Percentiles rank a stretch among this genome's conserved stretches.
Evolutionary conservation across 2,797 vertebrate species (phyloP).

Genomic region (Eulemur coronatus): DNA sequence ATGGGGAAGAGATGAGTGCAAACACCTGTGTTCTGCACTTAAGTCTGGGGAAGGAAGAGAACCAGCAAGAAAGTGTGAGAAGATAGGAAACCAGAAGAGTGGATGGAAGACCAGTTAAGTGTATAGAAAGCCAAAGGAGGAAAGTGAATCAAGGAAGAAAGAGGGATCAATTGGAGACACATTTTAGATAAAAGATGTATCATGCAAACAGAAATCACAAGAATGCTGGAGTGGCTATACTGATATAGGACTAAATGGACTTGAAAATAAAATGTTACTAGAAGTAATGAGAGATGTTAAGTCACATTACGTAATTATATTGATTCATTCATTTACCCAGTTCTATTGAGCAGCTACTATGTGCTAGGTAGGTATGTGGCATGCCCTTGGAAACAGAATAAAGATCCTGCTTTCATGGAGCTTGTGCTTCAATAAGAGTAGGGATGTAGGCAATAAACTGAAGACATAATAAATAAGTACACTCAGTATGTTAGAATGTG

Average conservation of each 20-base stretch:
- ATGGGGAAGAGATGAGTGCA: neutral
- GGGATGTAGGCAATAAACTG: neutral
- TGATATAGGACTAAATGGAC: neutral
- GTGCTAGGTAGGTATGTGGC: neutral
- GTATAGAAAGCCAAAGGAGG: neutral
- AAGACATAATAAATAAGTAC: neutral
- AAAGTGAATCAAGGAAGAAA: neutral
- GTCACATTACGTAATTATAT: neutral
- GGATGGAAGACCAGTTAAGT: neutral
- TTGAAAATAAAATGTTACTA: neutral
- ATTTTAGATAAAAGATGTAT: neutral
- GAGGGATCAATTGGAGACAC: neutral
- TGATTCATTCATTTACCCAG: neutral
- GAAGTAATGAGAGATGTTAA: neutral
- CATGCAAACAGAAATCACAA: neutral
- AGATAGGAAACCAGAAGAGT: neutral
- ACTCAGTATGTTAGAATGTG: neutral
- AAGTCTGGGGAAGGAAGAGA: neutral
- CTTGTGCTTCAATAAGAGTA: neutral
- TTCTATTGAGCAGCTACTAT: neutral
- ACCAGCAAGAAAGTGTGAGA: neutral
- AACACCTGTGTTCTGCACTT: no score
- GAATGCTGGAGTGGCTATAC: neutral
- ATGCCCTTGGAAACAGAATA: neutral
- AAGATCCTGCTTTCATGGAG: neutral